phyloP scores from a whole-genome alignment of 2,797 vertebrate species.

The Ateles fusciceps region DNA sequence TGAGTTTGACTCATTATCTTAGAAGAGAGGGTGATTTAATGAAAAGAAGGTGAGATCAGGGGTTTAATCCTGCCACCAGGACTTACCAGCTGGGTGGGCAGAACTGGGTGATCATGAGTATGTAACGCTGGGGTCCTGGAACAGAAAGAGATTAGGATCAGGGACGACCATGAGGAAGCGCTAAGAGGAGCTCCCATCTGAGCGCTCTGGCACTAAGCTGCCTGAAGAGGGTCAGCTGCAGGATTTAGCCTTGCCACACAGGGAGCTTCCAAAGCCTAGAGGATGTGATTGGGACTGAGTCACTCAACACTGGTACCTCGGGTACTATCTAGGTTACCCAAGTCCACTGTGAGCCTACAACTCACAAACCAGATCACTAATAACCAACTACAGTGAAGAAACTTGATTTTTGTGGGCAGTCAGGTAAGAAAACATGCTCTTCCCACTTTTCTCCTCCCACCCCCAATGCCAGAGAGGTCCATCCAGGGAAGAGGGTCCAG shows the following conservation, averaged over 20 bases:
- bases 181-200: too few species aligned
- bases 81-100: neutral
- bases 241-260: neutral
- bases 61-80: neutral
- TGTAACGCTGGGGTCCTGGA: accelerated
- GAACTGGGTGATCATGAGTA: neutral
- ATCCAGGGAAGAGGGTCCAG: accelerated
- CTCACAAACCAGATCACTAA: neutral
- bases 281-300: neutral
- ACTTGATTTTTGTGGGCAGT: neutral
- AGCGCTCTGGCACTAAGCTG: neutral
- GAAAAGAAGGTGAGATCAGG: neutral
- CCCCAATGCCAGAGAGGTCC: neutral
- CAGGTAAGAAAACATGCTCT: neutral
- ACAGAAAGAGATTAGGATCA: neutral
- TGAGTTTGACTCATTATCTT: neutral
- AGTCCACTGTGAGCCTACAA: neutral
- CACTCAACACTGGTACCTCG: accelerated
- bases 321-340: neutral
- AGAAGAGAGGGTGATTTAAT: neutral
- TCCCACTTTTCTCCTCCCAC: too few species aligned
- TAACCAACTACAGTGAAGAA: neutral
- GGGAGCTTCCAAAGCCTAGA: neutral
- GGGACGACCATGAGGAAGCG: accelerated
- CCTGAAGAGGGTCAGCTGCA: too few species aligned